Percentiles rank a stretch among this genome's conserved stretches.
phyloP scores from a whole-genome alignment of 37 sponge, comb jelly and placozoan genomes.

The Sycon ciliatum region DNA sequence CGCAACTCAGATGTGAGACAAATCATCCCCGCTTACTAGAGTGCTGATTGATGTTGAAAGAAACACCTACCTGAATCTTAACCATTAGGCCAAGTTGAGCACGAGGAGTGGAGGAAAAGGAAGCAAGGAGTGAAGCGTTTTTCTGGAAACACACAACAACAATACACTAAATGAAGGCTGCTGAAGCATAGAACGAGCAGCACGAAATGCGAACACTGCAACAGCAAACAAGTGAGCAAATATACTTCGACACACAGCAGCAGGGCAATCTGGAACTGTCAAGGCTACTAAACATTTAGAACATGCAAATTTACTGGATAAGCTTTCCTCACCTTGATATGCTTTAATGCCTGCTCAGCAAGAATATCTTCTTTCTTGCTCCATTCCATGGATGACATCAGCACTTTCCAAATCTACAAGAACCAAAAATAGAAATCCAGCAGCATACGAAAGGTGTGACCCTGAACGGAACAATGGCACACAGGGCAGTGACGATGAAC shows the following conservation, averaged over 20 bases:
- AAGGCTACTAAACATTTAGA: neutral
- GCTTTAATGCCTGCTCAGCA: slow-evolving; percentile 65
- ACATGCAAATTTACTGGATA: neutral
- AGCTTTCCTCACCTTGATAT: slow-evolving; percentile 46
- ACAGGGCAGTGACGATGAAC: no score
- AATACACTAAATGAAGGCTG: no score
- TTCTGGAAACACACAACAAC: no score
- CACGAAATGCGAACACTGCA: neutral
- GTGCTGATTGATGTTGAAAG: no score
- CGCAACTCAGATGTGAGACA: no score
- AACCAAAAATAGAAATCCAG: no score
- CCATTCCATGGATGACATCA: slow-evolving; percentile 67
- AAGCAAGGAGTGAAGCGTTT: neutral
- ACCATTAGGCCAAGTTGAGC: slow-evolving; percentile 16
- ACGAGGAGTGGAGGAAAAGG: neutral
- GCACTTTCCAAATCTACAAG: slow-evolving; percentile 57
- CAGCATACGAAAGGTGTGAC: no score
- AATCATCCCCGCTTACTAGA: no score
- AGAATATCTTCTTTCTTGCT: slow-evolving; percentile 79
- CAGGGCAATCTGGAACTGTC: neutral
- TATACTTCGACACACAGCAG: no score
- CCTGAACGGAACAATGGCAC: no score
- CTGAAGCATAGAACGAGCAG: neutral
- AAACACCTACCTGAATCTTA: slow-evolving; percentile 13
- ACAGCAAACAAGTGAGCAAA: no score